These are phyloP conservation scores for Scelioninae gen. 2 DNA, from an alignment of 2,888 invertebrate species.

Conservation along the genomic window DNA sequence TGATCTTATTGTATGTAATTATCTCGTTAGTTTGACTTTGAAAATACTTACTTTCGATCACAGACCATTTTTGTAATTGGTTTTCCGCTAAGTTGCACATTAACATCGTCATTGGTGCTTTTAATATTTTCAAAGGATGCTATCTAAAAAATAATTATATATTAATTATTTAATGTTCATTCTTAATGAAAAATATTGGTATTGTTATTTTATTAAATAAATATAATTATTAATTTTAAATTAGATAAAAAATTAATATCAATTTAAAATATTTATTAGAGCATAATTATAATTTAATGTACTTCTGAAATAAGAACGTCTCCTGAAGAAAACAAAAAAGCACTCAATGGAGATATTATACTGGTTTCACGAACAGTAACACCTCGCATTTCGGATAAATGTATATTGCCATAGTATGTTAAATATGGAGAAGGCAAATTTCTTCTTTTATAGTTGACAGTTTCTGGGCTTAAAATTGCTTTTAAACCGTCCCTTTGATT, in stretches of 20 bases:
- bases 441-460: conserved; percentile 79
- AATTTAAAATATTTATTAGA: no score
- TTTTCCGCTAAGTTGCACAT: conserved; percentile 22
- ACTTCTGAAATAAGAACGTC: conserved; percentile 63
- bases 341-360: conserved; percentile 78
- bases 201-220: no score
- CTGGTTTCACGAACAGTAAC: conserved; percentile 79
- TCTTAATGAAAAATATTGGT: no score
- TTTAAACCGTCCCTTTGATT: conserved; percentile 76
- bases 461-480: conserved; percentile 80
- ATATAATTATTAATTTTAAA: no score
- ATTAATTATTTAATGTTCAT: no score
- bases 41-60: conserved; percentile 73
- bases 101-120: background rate
- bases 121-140: no score
- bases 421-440: conserved; percentile 76
- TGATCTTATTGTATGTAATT: no score
- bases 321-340: conserved; percentile 77
- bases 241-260: no score
- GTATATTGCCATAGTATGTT: conserved; percentile 78
- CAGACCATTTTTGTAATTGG: conserved; percentile 71
- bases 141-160: no score
- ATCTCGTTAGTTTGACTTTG: no score
- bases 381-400: conserved; percentile 77
- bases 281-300: no score